A percentile compares a stretch with the other conserved stretches of the same genome.
These are phyloP conservation scores for Euphonia xanthogaster DNA, from an alignment of 2,797 vertebrate species.

Conservation along the genomic window DNA sequence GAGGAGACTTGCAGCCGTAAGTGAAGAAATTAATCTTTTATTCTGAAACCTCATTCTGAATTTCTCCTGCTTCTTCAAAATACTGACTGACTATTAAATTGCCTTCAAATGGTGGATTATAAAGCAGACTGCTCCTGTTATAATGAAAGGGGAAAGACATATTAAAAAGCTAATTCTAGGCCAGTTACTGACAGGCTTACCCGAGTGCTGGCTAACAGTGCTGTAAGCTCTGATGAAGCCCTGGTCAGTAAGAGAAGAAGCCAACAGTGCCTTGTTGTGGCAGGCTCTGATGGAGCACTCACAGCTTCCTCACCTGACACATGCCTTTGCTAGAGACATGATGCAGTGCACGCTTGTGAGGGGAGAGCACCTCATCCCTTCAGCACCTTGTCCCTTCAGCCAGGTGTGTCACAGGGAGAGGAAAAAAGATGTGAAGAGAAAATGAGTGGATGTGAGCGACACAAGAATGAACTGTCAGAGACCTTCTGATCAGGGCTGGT, in stretches of 20 bases:
- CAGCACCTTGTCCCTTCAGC: neutral
- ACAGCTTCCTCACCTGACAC: neutral
- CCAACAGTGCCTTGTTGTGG: neutral
- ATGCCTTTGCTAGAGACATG: neutral
- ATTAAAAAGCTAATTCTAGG: constrained; percentile 30
- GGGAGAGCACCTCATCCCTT: neutral
- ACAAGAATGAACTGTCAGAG: neutral
- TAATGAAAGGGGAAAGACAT: neutral
- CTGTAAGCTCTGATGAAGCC: neutral
- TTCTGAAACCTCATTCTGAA: neutral
- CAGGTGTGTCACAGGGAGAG: neutral
- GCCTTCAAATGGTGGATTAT: neutral
- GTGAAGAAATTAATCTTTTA: constrained; percentile 43
- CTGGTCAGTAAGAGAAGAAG: neutral
- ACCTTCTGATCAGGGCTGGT: neutral
- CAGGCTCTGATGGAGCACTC: neutral
- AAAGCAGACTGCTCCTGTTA: neutral
- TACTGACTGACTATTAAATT: constrained; percentile 36
- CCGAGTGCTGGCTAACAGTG: neutral
- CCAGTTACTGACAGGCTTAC: neutral
- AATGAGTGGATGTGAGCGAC: neutral
- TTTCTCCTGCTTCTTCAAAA: constrained; percentile 14
- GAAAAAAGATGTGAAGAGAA: neutral
- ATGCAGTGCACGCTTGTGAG: neutral
- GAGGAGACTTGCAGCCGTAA: constrained; percentile 69